phyloP scores from a whole-genome alignment of 2,113 vertebrate species.

The Eulacestoma nigropectus region DNA sequence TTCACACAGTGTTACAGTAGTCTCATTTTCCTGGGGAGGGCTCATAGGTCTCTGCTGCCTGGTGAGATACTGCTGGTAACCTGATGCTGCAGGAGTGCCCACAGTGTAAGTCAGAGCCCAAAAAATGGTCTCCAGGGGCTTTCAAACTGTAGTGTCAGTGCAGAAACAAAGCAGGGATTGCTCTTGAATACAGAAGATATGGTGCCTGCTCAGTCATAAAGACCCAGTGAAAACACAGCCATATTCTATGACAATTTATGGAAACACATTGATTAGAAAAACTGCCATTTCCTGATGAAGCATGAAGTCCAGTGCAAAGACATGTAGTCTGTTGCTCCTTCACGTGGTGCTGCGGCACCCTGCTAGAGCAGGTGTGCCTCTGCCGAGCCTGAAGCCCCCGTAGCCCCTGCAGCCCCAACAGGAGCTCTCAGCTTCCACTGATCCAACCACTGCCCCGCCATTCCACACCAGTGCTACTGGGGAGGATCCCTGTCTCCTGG shows the following conservation, averaged over 20 bases:
- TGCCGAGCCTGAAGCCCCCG: fast-evolving
- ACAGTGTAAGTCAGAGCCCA: neutral
- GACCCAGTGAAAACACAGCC: neutral
- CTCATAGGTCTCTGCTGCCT: neutral
- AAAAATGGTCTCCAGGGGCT: neutral
- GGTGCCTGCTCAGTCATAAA: neutral
- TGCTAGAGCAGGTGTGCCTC: neutral
- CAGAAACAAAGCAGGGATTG: neutral
- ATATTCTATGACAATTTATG: neutral
- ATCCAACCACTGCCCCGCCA: neutral
- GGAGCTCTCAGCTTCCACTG: neutral
- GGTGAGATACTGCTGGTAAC: neutral
- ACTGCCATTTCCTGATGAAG: neutral
- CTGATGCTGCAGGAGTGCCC: neutral
- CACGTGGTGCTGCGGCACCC: neutral
- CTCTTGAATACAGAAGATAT: neutral
- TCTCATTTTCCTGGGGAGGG: neutral
- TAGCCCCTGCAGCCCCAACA: fast-evolving
- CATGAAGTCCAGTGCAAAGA: neutral
- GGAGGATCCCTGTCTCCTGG: neutral
- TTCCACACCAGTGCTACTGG: fast-evolving
- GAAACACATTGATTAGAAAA: neutral
- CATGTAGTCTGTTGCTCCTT: fast-evolving
- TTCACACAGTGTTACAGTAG: neutral
- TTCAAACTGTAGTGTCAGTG: neutral